phyloP scores from a whole-genome alignment of 92 coral and sea anemone species.

The Epizoanthus scotinus region DNA sequence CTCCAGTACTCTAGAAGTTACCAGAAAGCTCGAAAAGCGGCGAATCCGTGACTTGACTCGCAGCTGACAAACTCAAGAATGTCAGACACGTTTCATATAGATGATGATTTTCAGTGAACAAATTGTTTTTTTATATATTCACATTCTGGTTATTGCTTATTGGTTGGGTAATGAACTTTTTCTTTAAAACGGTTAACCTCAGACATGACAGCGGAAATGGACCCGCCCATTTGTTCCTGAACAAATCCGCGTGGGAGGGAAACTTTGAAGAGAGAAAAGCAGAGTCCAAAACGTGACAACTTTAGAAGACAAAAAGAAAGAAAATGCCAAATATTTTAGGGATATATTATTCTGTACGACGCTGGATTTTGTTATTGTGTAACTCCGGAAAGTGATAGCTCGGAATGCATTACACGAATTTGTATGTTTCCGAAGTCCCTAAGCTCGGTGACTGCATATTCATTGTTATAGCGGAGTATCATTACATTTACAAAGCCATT shows the following conservation, averaged over 20 bases:
- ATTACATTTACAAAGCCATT: not conserved
- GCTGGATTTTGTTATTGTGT: no score
- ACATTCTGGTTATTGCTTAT: not conserved
- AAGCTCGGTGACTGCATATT: not conserved
- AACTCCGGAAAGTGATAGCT: no score
- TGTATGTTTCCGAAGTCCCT: no score
- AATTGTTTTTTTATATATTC: not conserved
- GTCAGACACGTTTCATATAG: not conserved
- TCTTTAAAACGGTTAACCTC: conserved; percentile 7
- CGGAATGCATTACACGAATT: no score
- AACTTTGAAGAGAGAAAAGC: not conserved
- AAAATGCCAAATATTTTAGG: not conserved
- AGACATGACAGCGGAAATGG: conserved; percentile 19
- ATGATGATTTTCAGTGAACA: not conserved
- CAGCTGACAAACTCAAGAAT: no score
- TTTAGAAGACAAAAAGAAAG: not conserved
- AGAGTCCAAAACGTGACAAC: not conserved
- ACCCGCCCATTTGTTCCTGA: not conserved
- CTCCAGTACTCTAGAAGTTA: not conserved
- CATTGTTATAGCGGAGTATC: not conserved
- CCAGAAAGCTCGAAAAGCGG: not conserved
- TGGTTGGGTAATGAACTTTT: not conserved
- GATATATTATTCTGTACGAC: no score
- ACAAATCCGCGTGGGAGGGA: conserved; percentile 20
- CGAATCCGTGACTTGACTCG: not conserved